phyloP scores from a whole-genome alignment of 2,113 vertebrate genomes.

The Gadus chalcogrammus region DNA sequence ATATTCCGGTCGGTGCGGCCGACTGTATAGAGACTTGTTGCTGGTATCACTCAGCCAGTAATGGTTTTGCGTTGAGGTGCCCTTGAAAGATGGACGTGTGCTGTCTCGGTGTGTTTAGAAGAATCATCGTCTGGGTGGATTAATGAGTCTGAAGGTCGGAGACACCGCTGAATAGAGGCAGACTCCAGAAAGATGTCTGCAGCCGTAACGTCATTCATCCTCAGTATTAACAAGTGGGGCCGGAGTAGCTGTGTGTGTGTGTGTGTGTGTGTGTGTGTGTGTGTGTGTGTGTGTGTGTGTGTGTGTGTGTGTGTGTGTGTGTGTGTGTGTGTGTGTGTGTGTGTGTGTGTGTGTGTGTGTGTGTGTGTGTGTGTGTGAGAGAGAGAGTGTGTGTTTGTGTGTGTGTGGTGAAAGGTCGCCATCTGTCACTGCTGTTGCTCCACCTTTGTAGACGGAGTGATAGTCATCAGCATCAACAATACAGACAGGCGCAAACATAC shows the following conservation, averaged over 20 bases:
- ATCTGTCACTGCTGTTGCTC: conserved; percentile 16
- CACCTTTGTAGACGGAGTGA: conserved; percentile 9
- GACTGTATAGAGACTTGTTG: no score
- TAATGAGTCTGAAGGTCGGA: conserved; percentile 25
- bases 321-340: conserved; percentile 9
- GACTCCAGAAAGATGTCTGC: conserved; percentile 32
- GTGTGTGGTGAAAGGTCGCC: conserved; percentile 6
- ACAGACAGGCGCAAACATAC: no score
- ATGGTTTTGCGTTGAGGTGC: conserved; percentile 1
- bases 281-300: neutral
- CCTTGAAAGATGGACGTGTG: conserved; percentile 17
- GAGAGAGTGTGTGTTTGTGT: neutral
- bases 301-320: neutral
- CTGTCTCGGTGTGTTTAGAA: conserved; percentile 11
- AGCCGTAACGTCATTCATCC: conserved; percentile 11
- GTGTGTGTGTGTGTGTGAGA: neutral
- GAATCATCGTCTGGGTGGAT: conserved; percentile 24
- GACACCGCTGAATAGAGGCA: conserved; percentile 27
- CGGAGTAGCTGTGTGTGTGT: conserved; percentile 14
- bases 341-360: neutral
- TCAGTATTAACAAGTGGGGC: conserved; percentile 23
- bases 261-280: conserved; percentile 1
- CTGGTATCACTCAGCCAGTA: no score
- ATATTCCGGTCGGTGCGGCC: no score
- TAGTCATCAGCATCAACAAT: no score